Percentiles rank a stretch among this genome's conserved stretches.
These are phyloP conservation scores for Neoitamus cyanurus DNA, from an alignment of 2,888 invertebrate genomes.

Conservation along the genomic window DNA sequence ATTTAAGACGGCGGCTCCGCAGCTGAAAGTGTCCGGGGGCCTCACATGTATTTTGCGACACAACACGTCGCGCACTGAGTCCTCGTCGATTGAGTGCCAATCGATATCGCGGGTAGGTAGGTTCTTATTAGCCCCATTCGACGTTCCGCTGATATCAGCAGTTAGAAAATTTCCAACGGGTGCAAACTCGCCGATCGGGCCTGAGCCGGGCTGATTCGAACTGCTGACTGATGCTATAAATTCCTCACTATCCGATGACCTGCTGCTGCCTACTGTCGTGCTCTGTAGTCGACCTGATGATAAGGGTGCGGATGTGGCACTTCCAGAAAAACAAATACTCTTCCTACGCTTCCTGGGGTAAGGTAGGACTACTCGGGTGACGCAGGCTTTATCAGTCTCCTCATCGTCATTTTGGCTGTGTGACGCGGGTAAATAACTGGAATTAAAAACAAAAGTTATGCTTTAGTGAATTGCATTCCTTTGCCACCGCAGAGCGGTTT, in stretches of 20 bases:
- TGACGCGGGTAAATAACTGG: background rate
- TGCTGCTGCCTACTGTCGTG: background rate
- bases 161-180: background rate
- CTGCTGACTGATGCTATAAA: constrained; percentile 16
- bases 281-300: constrained; percentile 10
- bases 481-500: background rate
- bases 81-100: constrained; percentile 6
- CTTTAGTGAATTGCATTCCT: background rate
- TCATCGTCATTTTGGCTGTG: background rate
- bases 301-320: constrained; percentile 31
- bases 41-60: background rate
- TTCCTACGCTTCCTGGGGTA: background rate
- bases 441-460: background rate
- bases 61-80: constrained; percentile 17
- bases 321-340: background rate
- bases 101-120: constrained; percentile 31
- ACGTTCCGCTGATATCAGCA: constrained; percentile 18
- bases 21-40: constrained; percentile 1
- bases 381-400: background rate
- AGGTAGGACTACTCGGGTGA: background rate
- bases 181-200: background rate
- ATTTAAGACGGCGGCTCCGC: background rate
- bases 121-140: constrained; percentile 22
- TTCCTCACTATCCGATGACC: constrained; percentile 40
- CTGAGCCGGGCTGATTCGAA: background rate